Base-by-base conservation (phyloP, 2,888 invertebrate species). In the Diabrotica balteata region DNA sequence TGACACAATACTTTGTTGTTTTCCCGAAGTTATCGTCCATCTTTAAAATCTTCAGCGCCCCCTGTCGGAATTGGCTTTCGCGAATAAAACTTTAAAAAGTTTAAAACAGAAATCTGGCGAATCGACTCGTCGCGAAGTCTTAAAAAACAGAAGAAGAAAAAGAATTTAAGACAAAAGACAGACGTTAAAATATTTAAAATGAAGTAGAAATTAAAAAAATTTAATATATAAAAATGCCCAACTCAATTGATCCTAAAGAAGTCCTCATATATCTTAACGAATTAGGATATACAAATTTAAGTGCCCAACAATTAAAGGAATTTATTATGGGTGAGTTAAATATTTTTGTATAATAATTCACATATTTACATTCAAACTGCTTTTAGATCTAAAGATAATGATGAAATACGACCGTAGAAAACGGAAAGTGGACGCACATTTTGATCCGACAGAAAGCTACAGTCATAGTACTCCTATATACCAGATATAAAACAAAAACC, bases 261-360 rank as follows among this genome's bases (percentile, higher is more conserved):
- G 89, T 94, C 79, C 85, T 93, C 74, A 84, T 87, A 72, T 90
- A 93, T 84, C 84, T 94, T 76, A 92, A 93, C 84, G 88, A 91
- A 78, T 84, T 93, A 77, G 93, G 93, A 66, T 93, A 92, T 79
- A 87, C 89, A 66, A 92, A 93, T 79, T 90, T 94, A 74, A 90
- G 90, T 69, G 90, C 90, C 17, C 87, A 89, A 81, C 91, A 93
- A 79, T 84, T 93, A 63, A 92, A 92, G 85, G 90, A 90, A 80
- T 93, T 94, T 81, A 90, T 93, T 79, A 90, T 88, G 87, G 93
- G 93, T 93, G 85, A 80, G 70, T 59, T 32, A 32, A 32, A 32
- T 32, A 32, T 32, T 32, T 32, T 32, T 32, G 5, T 17, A 17
- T 1, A 17, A 17, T 17, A 17, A 9, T 67, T 58, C n/a, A 47